phyloP scores from a whole-genome alignment of 2,797 vertebrate genomes.

The Carapus acus region DNA sequence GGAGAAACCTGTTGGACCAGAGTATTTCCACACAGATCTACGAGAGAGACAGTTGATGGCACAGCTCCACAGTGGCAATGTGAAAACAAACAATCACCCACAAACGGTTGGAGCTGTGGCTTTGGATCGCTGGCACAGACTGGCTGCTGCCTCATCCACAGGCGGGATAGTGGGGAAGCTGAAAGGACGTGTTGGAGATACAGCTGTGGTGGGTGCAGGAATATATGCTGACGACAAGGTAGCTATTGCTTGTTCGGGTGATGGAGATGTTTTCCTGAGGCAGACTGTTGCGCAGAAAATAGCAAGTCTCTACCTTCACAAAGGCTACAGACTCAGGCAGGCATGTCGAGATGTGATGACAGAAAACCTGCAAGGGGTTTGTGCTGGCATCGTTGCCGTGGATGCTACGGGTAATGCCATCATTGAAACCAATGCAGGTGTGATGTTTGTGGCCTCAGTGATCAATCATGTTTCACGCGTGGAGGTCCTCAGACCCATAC shows the following conservation, averaged over 20 bases:
- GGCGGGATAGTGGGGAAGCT: constrained; percentile 75
- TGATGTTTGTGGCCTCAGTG: constrained; percentile 75
- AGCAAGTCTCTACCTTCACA: constrained; percentile 71
- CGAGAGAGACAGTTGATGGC: constrained; percentile 61
- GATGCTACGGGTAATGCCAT: constrained; percentile 65
- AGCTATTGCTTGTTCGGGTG: constrained; percentile 74
- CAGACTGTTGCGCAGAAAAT: constrained; percentile 75
- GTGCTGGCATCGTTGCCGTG: constrained; percentile 74
- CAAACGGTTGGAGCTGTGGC: constrained; percentile 78
- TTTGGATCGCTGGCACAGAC: constrained; percentile 57
- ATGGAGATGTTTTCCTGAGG: constrained; percentile 75
- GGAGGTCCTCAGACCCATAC: constrained; percentile 68
- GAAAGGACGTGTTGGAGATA: constrained; percentile 75
- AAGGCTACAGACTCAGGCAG: constrained; percentile 65
- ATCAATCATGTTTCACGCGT: constrained; percentile 55
- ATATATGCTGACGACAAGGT: constrained; percentile 73
- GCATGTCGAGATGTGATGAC: constrained; percentile 72
- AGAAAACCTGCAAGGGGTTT: constrained; percentile 61
- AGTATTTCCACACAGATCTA: constrained; percentile 74
- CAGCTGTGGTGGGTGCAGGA: constrained; percentile 75
- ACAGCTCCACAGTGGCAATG: constrained; percentile 45
- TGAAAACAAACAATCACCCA: constrained; percentile 68
- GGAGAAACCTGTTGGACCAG: constrained; percentile 51
- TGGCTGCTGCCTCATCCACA: constrained; percentile 76
- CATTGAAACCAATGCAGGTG: constrained; percentile 71